Evolutionary conservation across 2,797 vertebrate species (phyloP).

Genomic region (Oceanodroma leucorhoa): DNA sequence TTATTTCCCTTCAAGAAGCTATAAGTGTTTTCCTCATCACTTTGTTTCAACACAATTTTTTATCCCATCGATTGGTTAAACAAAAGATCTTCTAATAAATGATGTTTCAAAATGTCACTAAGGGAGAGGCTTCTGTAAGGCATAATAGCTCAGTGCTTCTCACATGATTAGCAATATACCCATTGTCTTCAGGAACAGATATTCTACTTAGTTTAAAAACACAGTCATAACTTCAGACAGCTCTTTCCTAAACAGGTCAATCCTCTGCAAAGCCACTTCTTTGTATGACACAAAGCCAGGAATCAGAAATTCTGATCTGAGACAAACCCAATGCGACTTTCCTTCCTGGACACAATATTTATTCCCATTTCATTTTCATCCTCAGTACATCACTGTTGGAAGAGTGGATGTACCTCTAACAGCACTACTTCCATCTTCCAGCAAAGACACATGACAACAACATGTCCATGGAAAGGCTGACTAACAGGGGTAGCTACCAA

Average conservation of each 20-base stretch:
- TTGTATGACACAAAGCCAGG: not conserved
- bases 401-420: fast-evolving
- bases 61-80: not conserved
- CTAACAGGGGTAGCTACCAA: not conserved
- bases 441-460: not conserved
- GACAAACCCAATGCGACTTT: not conserved
- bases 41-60: not conserved
- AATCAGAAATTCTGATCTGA: not conserved
- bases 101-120: not conserved
- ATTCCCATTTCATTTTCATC: not conserved
- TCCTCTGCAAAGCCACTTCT: not conserved
- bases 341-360: not conserved
- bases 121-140: not conserved
- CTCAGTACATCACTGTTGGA: not conserved
- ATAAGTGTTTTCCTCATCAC: not conserved
- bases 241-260: not conserved
- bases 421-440: not conserved
- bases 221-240: not conserved
- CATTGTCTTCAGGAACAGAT: not conserved
- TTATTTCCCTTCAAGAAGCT: not conserved
- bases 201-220: not conserved
- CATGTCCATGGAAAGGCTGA: not conserved
- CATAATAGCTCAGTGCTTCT: not conserved
- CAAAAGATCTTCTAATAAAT: not conserved
- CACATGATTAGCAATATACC: not conserved